Conservation (phyloP, 1,140 invertebrate genomes). For the Micrasema longulum region DNA sequence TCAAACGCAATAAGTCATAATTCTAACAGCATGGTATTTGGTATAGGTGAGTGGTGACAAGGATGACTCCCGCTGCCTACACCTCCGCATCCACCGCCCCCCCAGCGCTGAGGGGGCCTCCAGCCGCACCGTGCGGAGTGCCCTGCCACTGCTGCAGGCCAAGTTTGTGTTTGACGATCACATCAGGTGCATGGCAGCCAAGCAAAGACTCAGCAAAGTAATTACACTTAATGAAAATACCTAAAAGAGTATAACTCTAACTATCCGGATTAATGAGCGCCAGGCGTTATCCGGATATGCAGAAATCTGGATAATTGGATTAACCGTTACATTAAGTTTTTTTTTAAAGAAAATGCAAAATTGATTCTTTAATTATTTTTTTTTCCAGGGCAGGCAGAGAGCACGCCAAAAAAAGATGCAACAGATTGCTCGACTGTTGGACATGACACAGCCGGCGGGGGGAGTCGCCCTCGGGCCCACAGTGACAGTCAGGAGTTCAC, state of each 20-base stretch:
- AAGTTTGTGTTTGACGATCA: constrained; percentile 99
- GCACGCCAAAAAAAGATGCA: constrained; percentile 96
- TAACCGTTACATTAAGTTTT: too few relatives aligned
- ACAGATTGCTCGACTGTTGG: constrained; percentile 91
- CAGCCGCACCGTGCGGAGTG: constrained; percentile 57
- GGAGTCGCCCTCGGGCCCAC: constrained; percentile 62
- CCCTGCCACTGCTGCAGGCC: constrained; percentile 83
- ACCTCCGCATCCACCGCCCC: constrained; percentile 93
- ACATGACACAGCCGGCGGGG: constrained; percentile 63
- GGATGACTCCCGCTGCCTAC: constrained; percentile 95
- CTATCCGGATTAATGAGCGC: too few relatives aligned
- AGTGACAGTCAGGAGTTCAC: constrained; percentile 57
- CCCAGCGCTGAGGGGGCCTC: constrained; percentile 68
- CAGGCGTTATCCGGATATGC: too few relatives aligned
- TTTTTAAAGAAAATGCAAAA: too few relatives aligned
- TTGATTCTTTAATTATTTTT: too few relatives aligned
- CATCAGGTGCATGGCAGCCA: constrained; percentile 96
- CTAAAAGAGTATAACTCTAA: too few relatives aligned
- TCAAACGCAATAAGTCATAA: too few relatives aligned
- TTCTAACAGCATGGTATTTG: too few relatives aligned
- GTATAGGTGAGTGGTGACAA: constrained; percentile 84
- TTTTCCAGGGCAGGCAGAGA: constrained; percentile 85
- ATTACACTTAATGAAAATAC: too few relatives aligned
- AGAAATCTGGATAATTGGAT: too few relatives aligned
- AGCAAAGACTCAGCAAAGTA: constrained; percentile 84